These are phyloP conservation scores for Turritopsis rubra DNA, from an alignment of 30 jellyfish, hydroid and myxozoan species.

Conservation along the genomic window DNA sequence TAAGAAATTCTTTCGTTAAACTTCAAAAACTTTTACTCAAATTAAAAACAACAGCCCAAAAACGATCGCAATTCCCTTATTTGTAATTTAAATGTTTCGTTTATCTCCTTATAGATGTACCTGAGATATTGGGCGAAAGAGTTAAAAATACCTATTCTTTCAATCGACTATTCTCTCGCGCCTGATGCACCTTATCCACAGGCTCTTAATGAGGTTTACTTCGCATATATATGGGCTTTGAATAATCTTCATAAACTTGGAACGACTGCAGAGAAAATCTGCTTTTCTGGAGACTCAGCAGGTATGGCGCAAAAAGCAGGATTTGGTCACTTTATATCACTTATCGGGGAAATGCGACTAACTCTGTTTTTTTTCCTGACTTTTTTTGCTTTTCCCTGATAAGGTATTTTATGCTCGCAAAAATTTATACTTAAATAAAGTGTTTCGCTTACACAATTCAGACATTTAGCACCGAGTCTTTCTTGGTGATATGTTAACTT, in stretches of 20 bases:
- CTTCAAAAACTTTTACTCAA: too few relatives aligned
- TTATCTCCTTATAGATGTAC: conserved; percentile 45
- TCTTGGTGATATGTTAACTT: neutral
- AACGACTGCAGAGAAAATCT: conserved; percentile 66
- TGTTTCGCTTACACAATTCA: too few relatives aligned
- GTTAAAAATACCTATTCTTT: conserved; percentile 78
- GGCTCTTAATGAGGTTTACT: conserved; percentile 93
- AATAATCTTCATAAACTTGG: conserved; percentile 70
- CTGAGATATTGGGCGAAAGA: conserved; percentile 90
- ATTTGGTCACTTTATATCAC: too few relatives aligned
- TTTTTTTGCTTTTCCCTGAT: neutral
- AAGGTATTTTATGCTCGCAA: neutral
- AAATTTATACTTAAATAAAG: too few relatives aligned
- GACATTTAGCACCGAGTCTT: neutral
- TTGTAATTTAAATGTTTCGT: neutral
- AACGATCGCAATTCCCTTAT: too few relatives aligned
- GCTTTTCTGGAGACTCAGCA: conserved; percentile 98
- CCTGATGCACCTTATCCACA: conserved; percentile 99
- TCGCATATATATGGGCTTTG: conserved; percentile 87
- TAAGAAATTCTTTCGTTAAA: too few relatives aligned
- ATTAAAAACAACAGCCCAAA: too few relatives aligned
- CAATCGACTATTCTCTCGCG: conserved; percentile 86
- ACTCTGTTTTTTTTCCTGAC: neutral
- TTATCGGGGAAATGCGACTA: too few relatives aligned
- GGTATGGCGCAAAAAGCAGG: too few relatives aligned